Evolutionary conservation across 2,797 vertebrate genomes (phyloP).

Genomic region (Champsocephalus esox): DNA sequence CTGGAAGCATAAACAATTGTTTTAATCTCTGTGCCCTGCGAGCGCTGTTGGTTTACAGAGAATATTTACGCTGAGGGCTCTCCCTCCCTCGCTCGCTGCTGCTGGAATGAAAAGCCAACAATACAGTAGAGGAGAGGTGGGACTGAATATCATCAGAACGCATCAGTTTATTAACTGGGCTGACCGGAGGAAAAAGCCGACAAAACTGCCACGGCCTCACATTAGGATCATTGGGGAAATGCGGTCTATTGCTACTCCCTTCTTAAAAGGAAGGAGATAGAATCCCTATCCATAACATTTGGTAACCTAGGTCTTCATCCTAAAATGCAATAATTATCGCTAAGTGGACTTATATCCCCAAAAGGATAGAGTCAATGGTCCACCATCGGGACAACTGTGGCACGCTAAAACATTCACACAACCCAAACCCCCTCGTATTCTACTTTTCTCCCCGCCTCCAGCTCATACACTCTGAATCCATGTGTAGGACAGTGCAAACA

Average conservation of each 20-base stretch:
- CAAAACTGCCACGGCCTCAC: slow-evolving; percentile 9
- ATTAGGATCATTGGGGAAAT: slow-evolving; percentile 8
- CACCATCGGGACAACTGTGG: too few species aligned
- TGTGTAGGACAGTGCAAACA: too few species aligned
- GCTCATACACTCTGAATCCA: too few species aligned
- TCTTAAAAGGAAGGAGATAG: not conserved
- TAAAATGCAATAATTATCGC: too few species aligned
- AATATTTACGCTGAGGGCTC: slow-evolving; percentile 33
- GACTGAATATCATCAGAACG: slow-evolving; percentile 26
- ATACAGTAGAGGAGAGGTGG: slow-evolving; percentile 35
- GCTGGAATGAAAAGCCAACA: slow-evolving; percentile 32
- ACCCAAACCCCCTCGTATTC: too few species aligned
- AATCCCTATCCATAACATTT: too few species aligned
- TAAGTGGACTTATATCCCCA: too few species aligned
- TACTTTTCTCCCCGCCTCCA: too few species aligned
- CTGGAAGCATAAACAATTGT: slow-evolving; percentile 41
- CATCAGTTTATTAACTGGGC: slow-evolving; percentile 40
- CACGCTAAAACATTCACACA: too few species aligned
- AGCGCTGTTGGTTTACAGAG: slow-evolving; percentile 23
- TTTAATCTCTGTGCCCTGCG: slow-evolving; percentile 40
- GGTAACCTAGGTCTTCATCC: too few species aligned
- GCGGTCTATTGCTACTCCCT: not conserved
- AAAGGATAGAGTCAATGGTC: too few species aligned
- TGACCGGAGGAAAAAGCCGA: slow-evolving; percentile 21
- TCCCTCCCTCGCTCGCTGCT: not conserved